Conservation (phyloP, 2,113 vertebrate species). For the Neodontobutis hainanensis region DNA sequence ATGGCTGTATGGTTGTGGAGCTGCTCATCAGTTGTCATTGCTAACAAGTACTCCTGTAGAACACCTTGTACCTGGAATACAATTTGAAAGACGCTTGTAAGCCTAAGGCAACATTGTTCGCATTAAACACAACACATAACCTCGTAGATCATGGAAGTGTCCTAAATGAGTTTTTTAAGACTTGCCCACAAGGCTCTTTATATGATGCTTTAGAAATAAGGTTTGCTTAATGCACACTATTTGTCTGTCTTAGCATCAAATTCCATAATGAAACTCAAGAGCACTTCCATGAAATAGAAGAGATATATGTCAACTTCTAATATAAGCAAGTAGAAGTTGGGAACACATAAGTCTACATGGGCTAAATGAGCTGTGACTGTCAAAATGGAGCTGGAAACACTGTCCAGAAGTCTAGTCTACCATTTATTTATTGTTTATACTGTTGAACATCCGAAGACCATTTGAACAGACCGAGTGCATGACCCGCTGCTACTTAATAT, state of each 20-base stretch:
- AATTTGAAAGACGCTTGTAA: constrained; percentile 7
- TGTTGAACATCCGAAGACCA: constrained; percentile 54
- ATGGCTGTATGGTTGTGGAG: constrained; percentile 88
- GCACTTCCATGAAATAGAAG: constrained; percentile 20
- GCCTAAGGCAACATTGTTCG: background rate
- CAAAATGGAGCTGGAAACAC: constrained; percentile 53
- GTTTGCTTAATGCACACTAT: background rate
- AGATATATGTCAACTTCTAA: constrained; percentile 26
- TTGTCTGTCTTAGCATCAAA: background rate
- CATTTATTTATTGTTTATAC: constrained; percentile 62
- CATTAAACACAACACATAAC: background rate
- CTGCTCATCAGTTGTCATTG: constrained; percentile 94
- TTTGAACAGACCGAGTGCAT: constrained; percentile 48
- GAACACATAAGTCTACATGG: constrained; percentile 34
- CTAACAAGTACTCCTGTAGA: constrained; percentile 92
- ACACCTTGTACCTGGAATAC: constrained; percentile 85
- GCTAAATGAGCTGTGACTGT: constrained; percentile 53
- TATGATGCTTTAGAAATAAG: background rate
- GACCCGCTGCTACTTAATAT: constrained; percentile 53
- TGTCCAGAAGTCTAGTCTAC: constrained; percentile 55
- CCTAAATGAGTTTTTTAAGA: no score
- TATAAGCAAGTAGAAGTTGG: constrained; percentile 27
- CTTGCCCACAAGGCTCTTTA: no score
- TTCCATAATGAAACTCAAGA: constrained; percentile 32
- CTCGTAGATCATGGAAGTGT: no score